Evolutionary conservation across 2,113 vertebrate genomes (phyloP).

Genomic region (Chloropsis cyanopogon): DNA sequence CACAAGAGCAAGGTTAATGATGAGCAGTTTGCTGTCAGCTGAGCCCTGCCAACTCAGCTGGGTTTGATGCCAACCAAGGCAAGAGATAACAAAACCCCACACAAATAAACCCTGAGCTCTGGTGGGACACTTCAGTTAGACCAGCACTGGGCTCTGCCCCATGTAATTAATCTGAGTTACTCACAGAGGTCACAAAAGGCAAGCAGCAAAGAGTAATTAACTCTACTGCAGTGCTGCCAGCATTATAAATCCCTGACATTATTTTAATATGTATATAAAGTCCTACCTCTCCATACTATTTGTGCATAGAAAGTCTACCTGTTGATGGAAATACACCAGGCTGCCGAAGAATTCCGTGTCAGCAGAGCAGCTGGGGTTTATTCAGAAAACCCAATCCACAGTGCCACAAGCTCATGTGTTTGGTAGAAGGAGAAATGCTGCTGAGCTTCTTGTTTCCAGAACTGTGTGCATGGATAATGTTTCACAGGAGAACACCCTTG

Average conservation of each 20-base stretch:
- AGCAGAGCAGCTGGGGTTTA: background rate
- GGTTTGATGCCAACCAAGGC: background rate
- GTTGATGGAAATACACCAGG: accelerated
- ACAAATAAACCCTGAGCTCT: background rate
- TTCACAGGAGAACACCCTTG: background rate
- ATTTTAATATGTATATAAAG: background rate
- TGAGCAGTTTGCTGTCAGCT: background rate
- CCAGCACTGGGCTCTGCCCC: background rate
- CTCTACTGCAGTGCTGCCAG: background rate
- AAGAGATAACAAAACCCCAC: background rate
- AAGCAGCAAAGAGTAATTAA: background rate
- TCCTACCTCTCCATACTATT: background rate
- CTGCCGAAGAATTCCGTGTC: background rate
- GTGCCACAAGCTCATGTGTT: background rate
- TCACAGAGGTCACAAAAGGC: background rate
- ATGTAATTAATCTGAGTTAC: background rate
- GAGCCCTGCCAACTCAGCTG: background rate
- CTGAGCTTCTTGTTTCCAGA: background rate
- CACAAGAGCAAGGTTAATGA: background rate
- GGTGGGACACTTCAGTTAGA: background rate
- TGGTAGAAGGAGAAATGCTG: background rate
- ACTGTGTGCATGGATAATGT: accelerated
- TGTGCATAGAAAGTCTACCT: background rate
- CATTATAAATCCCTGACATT: background rate
- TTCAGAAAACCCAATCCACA: background rate